Evolutionary conservation across 2,113 vertebrate species (phyloP).

Genomic region (Epinephelus cyanopodus): DNA sequence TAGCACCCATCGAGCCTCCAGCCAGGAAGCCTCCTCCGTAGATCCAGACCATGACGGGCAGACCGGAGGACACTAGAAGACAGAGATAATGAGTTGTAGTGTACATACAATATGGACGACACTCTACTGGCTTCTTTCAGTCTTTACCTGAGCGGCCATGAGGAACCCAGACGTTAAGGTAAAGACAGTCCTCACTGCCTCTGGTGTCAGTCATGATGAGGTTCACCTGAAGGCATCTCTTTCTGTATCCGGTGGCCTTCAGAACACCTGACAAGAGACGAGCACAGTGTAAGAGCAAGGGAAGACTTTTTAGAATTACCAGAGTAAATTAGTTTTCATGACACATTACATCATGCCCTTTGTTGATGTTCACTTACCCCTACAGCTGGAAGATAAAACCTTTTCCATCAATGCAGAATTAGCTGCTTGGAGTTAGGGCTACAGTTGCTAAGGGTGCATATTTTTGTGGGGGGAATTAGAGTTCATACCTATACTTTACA

Average conservation of each 20-base stretch:
- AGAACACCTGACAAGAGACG: conserved; percentile 83
- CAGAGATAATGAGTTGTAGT: neutral
- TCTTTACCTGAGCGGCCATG: conserved; percentile 79
- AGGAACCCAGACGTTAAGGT: conserved; percentile 97
- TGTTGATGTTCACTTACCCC: neutral
- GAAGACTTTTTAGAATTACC: neutral
- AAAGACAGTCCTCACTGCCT: conserved; percentile 92
- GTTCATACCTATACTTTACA: too few relatives aligned
- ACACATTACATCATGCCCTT: neutral
- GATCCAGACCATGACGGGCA: conserved; percentile 95
- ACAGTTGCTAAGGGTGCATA: neutral
- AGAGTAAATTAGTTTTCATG: neutral
- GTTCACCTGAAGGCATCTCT: conserved; percentile 87
- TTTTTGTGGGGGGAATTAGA: neutral
- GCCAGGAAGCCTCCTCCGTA: conserved; percentile 90
- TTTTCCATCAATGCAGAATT: neutral
- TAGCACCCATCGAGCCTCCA: conserved; percentile 87
- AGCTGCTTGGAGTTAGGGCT: neutral
- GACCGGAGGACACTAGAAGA: conserved; percentile 85
- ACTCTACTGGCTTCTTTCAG: neutral
- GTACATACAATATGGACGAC: neutral
- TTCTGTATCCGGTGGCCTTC: conserved; percentile 81
- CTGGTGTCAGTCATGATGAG: conserved; percentile 79
- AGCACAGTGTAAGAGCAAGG: neutral
- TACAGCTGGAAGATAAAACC: neutral